Percentiles rank a stretch among this genome's conserved stretches.
These are phyloP conservation scores for Dipodomys stephensi DNA, from an alignment of 2,113 vertebrate genomes.

Conservation along the genomic window DNA sequence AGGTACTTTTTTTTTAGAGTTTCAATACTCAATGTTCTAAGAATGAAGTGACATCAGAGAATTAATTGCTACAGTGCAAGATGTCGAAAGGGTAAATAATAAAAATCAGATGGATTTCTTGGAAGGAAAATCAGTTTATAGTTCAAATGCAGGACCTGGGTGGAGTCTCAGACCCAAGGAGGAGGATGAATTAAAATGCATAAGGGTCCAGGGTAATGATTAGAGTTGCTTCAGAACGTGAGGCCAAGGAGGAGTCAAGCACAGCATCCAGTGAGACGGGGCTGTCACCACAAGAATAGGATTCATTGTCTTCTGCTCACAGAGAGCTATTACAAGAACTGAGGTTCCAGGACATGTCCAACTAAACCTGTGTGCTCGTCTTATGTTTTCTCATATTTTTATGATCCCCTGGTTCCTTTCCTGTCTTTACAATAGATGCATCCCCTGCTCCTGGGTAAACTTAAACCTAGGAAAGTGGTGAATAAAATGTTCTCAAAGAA, in stretches of 20 bases:
- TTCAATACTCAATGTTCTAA: conserved; percentile 74
- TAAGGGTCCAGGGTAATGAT: neutral
- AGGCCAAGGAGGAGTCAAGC: neutral
- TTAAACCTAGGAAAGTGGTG: neutral
- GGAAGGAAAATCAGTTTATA: conserved; percentile 74
- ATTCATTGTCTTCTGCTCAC: neutral
- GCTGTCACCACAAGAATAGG: neutral
- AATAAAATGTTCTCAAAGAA: neutral
- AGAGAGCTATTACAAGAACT: neutral
- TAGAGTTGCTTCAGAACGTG: neutral
- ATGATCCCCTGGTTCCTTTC: neutral
- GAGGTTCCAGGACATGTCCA: neutral
- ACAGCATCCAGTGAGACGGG: neutral
- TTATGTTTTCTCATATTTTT: neutral
- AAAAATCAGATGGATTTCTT: conserved; percentile 81
- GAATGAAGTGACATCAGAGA: conserved; percentile 76
- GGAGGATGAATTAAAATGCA: neutral
- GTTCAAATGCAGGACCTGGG: conserved; percentile 68
- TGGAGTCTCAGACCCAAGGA: conserved; percentile 48
- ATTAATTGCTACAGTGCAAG: conserved; percentile 71
- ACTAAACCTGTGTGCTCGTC: neutral
- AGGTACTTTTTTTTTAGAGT: conserved; percentile 36
- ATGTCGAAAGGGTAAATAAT: conserved; percentile 77
- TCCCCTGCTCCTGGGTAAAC: neutral
- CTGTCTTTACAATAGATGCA: neutral